Conservation (phyloP, 2,797 vertebrate species). For the Micromesistius poutassou region DNA sequence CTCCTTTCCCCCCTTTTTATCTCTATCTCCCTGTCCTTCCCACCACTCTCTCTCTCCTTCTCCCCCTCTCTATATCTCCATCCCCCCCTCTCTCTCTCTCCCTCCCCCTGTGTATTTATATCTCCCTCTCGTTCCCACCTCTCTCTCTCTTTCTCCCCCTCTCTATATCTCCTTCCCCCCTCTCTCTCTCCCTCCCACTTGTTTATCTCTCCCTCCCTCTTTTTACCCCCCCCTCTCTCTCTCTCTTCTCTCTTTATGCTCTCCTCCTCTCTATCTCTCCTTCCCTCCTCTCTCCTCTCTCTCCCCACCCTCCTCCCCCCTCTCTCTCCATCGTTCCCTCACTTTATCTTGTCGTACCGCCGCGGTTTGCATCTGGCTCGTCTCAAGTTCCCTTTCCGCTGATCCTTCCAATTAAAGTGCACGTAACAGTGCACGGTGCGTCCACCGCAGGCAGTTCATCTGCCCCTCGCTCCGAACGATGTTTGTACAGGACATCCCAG, state of each 20-base stretch:
- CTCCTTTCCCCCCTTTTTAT: no score
- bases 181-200: conserved; percentile 8
- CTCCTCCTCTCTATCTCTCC: neutral
- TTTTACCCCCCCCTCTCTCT: no score
- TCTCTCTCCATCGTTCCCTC: conserved; percentile 30
- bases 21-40: no score
- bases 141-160: no score
- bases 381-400: conserved; percentile 62
- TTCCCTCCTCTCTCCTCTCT: neutral
- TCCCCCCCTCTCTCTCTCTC: no score
- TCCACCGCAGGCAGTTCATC: conserved; percentile 34
- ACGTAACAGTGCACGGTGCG: conserved; percentile 28
- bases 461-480: conserved; percentile 61
- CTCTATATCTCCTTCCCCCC: neutral
- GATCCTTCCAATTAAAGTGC: conserved; percentile 60
- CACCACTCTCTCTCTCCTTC: conserved; percentile 17
- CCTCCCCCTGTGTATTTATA: no score
- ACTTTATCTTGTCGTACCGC: conserved; percentile 61
- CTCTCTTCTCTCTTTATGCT: no score
- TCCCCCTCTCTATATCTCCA: no score
- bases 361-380: conserved; percentile 53
- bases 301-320: conserved; percentile 27
- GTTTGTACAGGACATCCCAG: conserved; percentile 62
- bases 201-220: neutral
- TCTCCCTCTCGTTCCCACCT: no score